Evolutionary conservation across 2,113 vertebrate genomes (phyloP), one percentile per base, ranked within the genome.

Genomic region (Toxotes chatareus): DNA sequence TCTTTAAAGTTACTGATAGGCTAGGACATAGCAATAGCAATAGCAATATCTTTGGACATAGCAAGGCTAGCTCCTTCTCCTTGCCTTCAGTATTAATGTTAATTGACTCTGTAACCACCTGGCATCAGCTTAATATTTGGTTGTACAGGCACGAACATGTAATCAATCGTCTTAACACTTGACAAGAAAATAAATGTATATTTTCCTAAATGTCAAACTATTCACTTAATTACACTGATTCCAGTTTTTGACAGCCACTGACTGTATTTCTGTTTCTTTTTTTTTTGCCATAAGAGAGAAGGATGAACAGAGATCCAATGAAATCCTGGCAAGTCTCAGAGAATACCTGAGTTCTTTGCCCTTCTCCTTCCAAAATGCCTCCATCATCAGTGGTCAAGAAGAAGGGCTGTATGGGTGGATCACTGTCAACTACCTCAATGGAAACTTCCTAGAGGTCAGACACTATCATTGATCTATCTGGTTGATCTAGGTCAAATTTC

Each of bases 381-480:
- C 97, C 63, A 97, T 99, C 94, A 96, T 99, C 90, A 95, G 96
- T 63, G 98, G 97, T 73, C 95, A 97, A 89, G 96, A 99, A 81
- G 97, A 99, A 94, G 98, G 97, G 55, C 91, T 99, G 32, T 99
- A 98, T 80, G 98, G 98, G 82, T 99, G 98, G 98, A 96, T 99
- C 93, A 98, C 98, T 1, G 97, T 97, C 95, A 99, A 99, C 95
- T 99, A 99, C 94, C 95, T 99, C 92, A 95, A 95, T 96, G 97
- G 95, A 38, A 98, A 98, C 93, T 97, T 99, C 90, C 77, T 97
- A 75, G 95, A 97, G 96, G 98, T 98, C 92, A 71, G 80, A 69
- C n/a, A 44, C 32, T 7, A 9, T 5, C 14, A 40, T 70, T 9
- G 3, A 14, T n/a, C 11, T 40, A 8, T 36, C 6, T 47, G 7